These are phyloP conservation scores for Crambe crambe DNA, from an alignment of 37 sponge, comb jelly and placozoan genomes.

Conservation along the genomic window DNA sequence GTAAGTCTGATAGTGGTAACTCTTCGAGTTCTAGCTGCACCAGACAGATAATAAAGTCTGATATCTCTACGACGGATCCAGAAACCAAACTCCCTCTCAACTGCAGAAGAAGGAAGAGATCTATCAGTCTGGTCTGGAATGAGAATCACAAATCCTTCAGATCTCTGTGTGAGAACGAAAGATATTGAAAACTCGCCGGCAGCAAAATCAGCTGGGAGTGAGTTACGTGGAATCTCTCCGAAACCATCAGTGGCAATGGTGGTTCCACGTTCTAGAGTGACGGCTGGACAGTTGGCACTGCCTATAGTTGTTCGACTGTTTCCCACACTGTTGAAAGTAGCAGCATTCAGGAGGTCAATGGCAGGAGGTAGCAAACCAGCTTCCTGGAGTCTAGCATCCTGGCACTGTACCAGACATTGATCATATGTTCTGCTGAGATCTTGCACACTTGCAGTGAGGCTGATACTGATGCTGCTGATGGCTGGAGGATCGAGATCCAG, in stretches of 20 bases:
- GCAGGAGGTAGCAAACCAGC: conserved; percentile 37
- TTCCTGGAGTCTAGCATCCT: conserved; percentile 25
- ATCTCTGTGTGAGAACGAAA: conserved; percentile 34
- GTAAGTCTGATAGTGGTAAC: neutral
- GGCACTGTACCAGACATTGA: conserved; percentile 55
- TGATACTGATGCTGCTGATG: conserved; percentile 24
- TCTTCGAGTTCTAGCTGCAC: neutral
- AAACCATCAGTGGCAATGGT: conserved; percentile 39
- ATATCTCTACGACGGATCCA: conserved; percentile 36
- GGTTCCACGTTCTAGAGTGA: conserved; percentile 16
- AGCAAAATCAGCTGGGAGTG: conserved; percentile 37
- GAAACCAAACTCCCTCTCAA: conserved; percentile 28
- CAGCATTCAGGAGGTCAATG: conserved; percentile 27
- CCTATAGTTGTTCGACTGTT: conserved; percentile 8
- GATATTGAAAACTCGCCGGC: conserved; percentile 62
- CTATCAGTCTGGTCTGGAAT: conserved; percentile 27
- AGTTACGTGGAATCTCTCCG: conserved; percentile 31
- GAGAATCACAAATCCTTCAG: conserved; percentile 64
- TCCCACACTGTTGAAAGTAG: conserved; percentile 1
- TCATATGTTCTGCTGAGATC: conserved; percentile 26
- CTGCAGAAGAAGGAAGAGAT: neutral
- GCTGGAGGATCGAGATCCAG: conserved; percentile 32
- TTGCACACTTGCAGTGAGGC: conserved; percentile 24
- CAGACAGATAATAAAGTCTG: conserved; percentile 23
- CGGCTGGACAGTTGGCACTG: conserved; percentile 23